Conservation (phyloP, 1,140 invertebrate species). For the Drosophila seguyi region DNA sequence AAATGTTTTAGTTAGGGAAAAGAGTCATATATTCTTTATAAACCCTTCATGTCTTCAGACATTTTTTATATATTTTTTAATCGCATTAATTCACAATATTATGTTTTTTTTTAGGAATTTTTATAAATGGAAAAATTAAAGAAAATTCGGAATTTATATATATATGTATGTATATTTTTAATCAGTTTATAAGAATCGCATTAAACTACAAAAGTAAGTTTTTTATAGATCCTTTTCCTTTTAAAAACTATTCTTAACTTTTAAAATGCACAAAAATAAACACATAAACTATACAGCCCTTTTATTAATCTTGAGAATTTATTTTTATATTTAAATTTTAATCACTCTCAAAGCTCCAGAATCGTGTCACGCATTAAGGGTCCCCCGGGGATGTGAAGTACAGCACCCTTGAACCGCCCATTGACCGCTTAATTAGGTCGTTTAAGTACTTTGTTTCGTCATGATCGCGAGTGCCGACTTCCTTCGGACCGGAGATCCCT, state of each 20-base stretch:
- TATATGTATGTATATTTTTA: too few species aligned
- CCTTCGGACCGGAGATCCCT: constrained; percentile 13
- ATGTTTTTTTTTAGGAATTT: too few species aligned
- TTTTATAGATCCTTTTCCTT: too few species aligned
- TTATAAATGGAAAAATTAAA: too few species aligned
- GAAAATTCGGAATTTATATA: too few species aligned
- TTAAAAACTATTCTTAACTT: not conserved
- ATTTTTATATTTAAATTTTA: not conserved
- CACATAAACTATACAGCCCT: not conserved
- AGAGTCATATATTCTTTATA: too few species aligned
- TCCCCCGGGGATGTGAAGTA: constrained; percentile 20
- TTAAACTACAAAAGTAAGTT: too few species aligned
- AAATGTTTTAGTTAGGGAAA: too few species aligned
- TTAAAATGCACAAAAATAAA: not conserved
- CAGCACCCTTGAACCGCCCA: constrained; percentile 68
- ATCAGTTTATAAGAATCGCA: too few species aligned
- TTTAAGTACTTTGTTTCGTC: constrained; percentile 68
- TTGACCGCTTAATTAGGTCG: constrained; percentile 76
- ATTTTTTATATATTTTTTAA: too few species aligned
- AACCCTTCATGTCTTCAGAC: too few species aligned
- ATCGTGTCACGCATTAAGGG: constrained; percentile 15
- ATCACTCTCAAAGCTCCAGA: not conserved
- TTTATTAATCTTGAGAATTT: not conserved
- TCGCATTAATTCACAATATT: too few species aligned
- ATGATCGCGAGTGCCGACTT: constrained; percentile 41